Evolutionary conservation across 1,140 invertebrate species (phyloP), one percentile per base, ranked within the genome.

Genomic region (Elymnias hypermnestra): DNA sequence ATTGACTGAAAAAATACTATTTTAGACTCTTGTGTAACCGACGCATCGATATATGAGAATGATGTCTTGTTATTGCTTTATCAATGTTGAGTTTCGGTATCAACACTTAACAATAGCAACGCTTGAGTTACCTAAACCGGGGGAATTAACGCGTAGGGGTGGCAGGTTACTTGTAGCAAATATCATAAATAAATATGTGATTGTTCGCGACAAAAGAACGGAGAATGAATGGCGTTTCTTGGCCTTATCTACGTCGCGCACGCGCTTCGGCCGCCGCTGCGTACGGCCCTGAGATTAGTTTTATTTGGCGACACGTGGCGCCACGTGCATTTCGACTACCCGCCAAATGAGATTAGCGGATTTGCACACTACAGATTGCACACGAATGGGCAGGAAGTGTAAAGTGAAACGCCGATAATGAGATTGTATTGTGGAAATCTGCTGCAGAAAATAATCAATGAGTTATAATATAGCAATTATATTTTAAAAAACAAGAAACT

Each of bases 361-460:
- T 84, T 83, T 84, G 74, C 76, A 75, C 78, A 82, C 78, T 84
- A 84, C 81, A 84, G 77, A 84, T 84, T 84, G 81, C 78, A 84
- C 81, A 81, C 78, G 74, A 83, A 84, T 79, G 64, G 46, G 60
- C 74, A 81, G 78, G 77, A 84, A 83, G 81, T 82, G 81, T 79
- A 81, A 82, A 84, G 77, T 84, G 81, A 84, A 84, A 82, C 74
- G 66, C 47, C 47, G 72, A 71, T 79, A 81, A 82, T 82, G 70
- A 78, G 75, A 76, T 72, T 67, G 64, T 72, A 77, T 33, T 33
- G 68, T 76, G 70, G 72, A 64, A 47, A 61, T n/a, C 42, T 26
- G 23, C 13, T 40, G 25, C 9, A 26, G 14, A 26, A 5, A 4
- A 23, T 12, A 39, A 23, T 23, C n/a, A 17, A 12, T 35, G 2